Conservation (phyloP, 2,888 invertebrate species). For the Thymelicus lineola region DNA sequence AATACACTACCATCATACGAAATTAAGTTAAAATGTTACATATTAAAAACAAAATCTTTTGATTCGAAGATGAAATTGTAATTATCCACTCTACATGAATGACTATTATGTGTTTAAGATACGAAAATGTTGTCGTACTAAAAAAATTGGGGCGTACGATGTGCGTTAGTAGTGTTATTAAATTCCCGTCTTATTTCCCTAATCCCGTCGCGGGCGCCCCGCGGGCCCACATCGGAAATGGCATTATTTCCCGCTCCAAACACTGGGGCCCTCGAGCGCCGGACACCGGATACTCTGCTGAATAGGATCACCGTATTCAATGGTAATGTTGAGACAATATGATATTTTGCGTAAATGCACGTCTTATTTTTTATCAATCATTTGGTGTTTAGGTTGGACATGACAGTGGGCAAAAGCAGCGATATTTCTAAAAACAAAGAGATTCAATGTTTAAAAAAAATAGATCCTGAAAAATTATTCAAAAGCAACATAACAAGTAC, state of each 20-base stretch:
- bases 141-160: constrained; percentile 44
- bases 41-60: background rate
- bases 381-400: no score
- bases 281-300: constrained; percentile 69
- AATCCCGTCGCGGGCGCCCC: constrained; percentile 74
- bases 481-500: no score
- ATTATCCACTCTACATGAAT: no score
- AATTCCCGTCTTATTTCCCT: constrained; percentile 75
- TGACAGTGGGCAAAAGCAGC: no score
- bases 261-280: constrained; percentile 52
- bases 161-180: constrained; percentile 74
- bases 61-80: no score
- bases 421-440: no score
- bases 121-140: background rate
- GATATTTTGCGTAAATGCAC: background rate
- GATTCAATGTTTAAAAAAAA: no score
- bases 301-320: constrained; percentile 3
- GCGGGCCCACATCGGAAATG: constrained; percentile 79
- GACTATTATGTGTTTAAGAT: no score
- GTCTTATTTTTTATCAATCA: no score
- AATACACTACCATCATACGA: no score
- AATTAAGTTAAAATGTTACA: background rate
- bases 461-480: no score
- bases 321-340: constrained; percentile 2
- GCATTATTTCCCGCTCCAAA: constrained; percentile 68